Evolutionary conservation across 2,888 invertebrate genomes (phyloP).

Genomic region (Campaea margaritaria): DNA sequence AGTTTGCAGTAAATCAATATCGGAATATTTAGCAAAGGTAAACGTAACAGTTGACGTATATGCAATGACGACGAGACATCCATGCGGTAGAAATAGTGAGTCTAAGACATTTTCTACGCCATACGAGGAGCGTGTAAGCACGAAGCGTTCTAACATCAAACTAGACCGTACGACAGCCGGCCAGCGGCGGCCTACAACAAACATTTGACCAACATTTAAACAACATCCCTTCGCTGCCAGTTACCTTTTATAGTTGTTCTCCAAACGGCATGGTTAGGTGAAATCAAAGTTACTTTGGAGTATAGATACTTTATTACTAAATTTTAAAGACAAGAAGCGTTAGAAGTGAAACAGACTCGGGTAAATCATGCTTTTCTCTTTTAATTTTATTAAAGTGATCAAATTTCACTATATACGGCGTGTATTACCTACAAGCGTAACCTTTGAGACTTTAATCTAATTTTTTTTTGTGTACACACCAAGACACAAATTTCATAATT

Average conservation of each 20-base stretch:
- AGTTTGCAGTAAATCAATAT: too few relatives aligned
- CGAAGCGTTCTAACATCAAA: constrained; percentile 77
- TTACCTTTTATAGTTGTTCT: constrained; percentile 80
- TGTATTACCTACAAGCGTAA: constrained; percentile 75
- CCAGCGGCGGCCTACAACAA: constrained; percentile 59
- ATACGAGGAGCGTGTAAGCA: constrained; percentile 63
- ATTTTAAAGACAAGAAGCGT: constrained; percentile 73
- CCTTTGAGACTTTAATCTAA: constrained; percentile 57
- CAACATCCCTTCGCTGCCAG: constrained; percentile 60
- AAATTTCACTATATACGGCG: constrained; percentile 64
- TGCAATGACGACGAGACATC: constrained; percentile 25
- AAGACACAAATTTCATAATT: constrained; percentile 63
- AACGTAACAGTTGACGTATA: constrained; percentile 18
- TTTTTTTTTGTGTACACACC: constrained; percentile 69
- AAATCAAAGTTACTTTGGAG: constrained; percentile 84
- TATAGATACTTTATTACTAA: constrained; percentile 84
- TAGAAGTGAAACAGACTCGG: constrained; percentile 61
- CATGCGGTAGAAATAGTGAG: constrained; percentile 30
- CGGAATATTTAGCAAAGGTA: not conserved
- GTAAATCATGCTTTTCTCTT: constrained; percentile 64
- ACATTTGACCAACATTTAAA: constrained; percentile 67
- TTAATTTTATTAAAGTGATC: constrained; percentile 43
- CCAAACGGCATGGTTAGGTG: constrained; percentile 77
- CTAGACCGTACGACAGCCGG: constrained; percentile 73
- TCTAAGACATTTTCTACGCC: constrained; percentile 48